Conservation (phyloP, 2,888 invertebrate species). For the Anthoptus insignis region DNA sequence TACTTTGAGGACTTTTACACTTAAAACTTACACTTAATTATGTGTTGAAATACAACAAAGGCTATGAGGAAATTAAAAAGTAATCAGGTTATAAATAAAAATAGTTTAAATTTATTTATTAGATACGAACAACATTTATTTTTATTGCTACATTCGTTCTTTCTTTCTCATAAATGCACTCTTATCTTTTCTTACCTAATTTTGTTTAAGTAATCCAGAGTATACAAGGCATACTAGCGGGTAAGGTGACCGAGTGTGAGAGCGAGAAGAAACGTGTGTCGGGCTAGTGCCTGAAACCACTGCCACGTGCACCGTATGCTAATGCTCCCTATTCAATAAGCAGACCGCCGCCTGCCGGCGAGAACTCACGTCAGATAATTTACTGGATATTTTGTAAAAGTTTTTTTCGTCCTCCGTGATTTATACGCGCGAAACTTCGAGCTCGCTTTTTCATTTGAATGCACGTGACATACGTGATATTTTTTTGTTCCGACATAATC, state of each 20-base stretch:
- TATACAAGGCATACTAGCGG: conserved; percentile 5
- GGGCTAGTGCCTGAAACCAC: conserved; percentile 59
- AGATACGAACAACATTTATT: too few relatives aligned
- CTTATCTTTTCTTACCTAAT: too few relatives aligned
- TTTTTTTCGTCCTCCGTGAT: conserved; percentile 86
- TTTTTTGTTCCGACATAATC: conserved; percentile 84
- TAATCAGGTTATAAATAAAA: too few relatives aligned
- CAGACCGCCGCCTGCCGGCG: conserved; percentile 84
- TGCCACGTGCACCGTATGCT: conserved; percentile 84
- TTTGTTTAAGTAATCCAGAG: background rate
- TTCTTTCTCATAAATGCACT: too few relatives aligned
- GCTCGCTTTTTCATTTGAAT: conserved; percentile 86
- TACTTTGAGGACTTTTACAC: conserved; percentile 32
- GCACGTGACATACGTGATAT: conserved; percentile 86
- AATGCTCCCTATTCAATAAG: conserved; percentile 86
- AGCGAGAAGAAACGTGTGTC: conserved; percentile 41
- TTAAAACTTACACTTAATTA: conserved; percentile 9
- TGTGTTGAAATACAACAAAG: too few relatives aligned
- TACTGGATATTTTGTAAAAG: conserved; percentile 87
- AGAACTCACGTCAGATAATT: conserved; percentile 87
- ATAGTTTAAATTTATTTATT: too few relatives aligned
- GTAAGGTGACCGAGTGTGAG: conserved; percentile 27
- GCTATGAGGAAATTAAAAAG: too few relatives aligned
- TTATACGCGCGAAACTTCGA: conserved; percentile 85
- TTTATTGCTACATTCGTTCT: background rate